Evolutionary conservation across 2,797 vertebrate species (phyloP).

Genomic region (Mormyrus proboscirostris): DNA sequence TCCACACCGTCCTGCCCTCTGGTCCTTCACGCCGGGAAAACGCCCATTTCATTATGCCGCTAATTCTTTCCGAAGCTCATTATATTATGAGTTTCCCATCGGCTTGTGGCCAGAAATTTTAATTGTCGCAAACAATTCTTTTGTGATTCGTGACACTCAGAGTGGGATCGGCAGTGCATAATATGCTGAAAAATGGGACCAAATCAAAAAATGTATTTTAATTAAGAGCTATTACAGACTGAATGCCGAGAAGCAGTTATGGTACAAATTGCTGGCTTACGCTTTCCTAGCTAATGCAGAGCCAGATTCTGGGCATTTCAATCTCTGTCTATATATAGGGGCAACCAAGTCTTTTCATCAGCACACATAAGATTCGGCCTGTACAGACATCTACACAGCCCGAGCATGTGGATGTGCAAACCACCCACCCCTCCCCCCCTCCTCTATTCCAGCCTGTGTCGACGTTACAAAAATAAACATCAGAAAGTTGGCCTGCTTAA

Average conservation of each 20-base stretch:
- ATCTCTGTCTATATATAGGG: not conserved
- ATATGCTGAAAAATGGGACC: not conserved
- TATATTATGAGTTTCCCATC: not conserved
- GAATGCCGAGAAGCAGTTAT: not conserved
- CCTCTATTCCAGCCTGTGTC: not conserved
- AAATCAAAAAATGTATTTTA: not conserved
- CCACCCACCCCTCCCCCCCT: not conserved
- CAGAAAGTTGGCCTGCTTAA: not conserved
- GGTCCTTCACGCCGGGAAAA: not conserved
- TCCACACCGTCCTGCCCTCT: not conserved
- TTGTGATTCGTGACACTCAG: not conserved
- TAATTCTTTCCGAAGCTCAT: not conserved
- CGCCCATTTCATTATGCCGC: not conserved
- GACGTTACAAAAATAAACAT: not conserved
- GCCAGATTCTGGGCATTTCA: not conserved
- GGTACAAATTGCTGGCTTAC: not conserved
- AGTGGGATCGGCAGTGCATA: not conserved
- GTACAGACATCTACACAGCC: not conserved
- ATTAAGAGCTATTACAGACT: not conserved
- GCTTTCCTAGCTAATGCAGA: not conserved
- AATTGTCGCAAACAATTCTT: not conserved
- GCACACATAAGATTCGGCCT: not conserved
- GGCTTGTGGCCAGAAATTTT: not conserved
- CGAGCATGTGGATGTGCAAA: not conserved
- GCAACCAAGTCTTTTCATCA: not conserved